phyloP scores from a whole-genome alignment of 2,888 invertebrate species.

The Pinctada fucata region DNA sequence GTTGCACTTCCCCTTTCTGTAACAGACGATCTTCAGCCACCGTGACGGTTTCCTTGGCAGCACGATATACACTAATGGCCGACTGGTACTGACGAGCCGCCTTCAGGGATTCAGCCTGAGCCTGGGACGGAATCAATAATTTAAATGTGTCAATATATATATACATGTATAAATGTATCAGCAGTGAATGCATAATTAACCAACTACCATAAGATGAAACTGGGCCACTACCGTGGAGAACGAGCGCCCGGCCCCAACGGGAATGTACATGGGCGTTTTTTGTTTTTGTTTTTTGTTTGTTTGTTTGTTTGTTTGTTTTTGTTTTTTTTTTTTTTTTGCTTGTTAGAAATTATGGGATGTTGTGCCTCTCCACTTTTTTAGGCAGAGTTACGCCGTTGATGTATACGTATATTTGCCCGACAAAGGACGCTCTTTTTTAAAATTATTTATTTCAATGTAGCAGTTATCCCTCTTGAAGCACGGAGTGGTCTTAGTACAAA shows the following conservation, averaged over 20 bases:
- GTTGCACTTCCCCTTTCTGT: slow-evolving; percentile 82
- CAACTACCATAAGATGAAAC: not conserved
- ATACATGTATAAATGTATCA: not conserved
- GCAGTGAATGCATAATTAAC: not conserved
- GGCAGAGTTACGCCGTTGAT: too few relatives aligned
- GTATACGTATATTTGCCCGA: too few relatives aligned
- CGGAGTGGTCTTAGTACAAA: too few relatives aligned
- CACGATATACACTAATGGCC: slow-evolving; percentile 93
- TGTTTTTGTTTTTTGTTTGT: too few relatives aligned
- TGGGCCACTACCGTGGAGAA: not conserved
- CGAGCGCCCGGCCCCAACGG: not conserved
- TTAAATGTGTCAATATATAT: not conserved
- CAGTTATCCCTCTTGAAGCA: too few relatives aligned
- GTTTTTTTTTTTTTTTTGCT: too few relatives aligned
- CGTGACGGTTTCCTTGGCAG: slow-evolving; percentile 95
- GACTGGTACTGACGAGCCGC: slow-evolving; percentile 93
- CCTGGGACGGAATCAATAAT: slow-evolving; percentile 72
- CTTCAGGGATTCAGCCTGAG: slow-evolving; percentile 91
- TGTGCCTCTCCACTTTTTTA: too few relatives aligned
- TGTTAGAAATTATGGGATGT: too few relatives aligned
- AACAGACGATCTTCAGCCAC: slow-evolving; percentile 91
- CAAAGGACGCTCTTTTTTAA: too few relatives aligned
- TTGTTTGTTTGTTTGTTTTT: too few relatives aligned
- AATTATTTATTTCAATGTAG: too few relatives aligned
- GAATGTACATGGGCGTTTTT: too few relatives aligned